A percentile compares a stretch with the other conserved stretches of the same genome.
Evolutionary conservation across 2,797 vertebrate species (phyloP).

Genomic region (Brotula barbata): DNA sequence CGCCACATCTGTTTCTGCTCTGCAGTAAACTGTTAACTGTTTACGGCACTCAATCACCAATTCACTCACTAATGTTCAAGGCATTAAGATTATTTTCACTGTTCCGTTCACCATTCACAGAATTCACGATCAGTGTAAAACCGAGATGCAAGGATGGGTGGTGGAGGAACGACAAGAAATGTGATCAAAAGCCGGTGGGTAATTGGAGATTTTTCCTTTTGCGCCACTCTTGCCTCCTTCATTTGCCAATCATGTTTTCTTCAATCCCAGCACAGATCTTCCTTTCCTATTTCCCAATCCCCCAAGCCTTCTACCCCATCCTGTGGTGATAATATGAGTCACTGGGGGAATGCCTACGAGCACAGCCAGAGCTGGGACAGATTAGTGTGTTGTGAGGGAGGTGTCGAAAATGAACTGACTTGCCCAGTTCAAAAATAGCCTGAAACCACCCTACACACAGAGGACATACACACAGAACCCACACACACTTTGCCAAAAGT

Average conservation of each 20-base stretch:
- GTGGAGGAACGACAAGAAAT: no score
- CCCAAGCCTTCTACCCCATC: constrained; percentile 11
- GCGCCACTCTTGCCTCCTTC: neutral
- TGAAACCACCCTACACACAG: constrained; percentile 3
- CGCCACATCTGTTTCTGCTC: no score
- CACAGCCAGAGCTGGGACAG: constrained; percentile 19
- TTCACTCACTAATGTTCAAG: no score
- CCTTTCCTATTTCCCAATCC: neutral
- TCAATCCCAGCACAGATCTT: neutral
- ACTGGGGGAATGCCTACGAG: constrained; percentile 32
- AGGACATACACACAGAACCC: neutral
- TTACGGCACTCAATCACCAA: no score
- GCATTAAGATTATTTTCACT: no score
- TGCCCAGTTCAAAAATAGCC: constrained; percentile 46
- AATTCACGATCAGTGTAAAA: no score
- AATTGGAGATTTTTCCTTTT: no score
- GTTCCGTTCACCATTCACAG: no score
- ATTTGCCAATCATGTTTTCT: constrained; percentile 1
- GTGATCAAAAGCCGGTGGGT: no score
- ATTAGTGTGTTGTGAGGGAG: constrained; percentile 31
- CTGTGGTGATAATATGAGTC: constrained; percentile 30
- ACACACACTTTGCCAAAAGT: constrained; percentile 21
- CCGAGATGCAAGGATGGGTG: no score
- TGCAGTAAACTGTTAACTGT: no score
- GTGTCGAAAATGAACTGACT: constrained; percentile 46